Evolutionary conservation across 2,797 vertebrate species (phyloP), one percentile per base, ranked within the genome.

Genomic region (Mormyrops attenuatus): DNA sequence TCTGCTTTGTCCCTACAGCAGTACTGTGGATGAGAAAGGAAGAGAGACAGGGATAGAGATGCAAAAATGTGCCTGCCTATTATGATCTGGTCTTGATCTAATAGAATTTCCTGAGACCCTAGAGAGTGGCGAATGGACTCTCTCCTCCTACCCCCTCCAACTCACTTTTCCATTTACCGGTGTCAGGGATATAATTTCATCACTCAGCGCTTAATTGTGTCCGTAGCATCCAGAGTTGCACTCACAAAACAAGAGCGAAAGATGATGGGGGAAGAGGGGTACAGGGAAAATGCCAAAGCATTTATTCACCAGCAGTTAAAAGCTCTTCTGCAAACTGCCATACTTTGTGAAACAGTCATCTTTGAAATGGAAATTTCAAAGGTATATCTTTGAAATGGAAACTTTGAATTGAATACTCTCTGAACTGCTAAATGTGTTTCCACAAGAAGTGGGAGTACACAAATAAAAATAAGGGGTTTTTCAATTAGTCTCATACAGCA

Each of bases 291-390:
- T 89, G 95, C 96, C 95, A 95, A 94, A 94, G 95, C 95, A 95
- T 95, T 96, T 95, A 95, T 95, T 95, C 94, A 94, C 93, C 84
- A 90, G 92, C 94, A 95, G 95, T 95, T 95, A 95, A 95, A 89
- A 94, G 93, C 90, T 94, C 93, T 87, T 57, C 92, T 93, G 91
- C 90, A 92, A 92, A 73, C 90, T 90, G 34, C 90, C 89, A 90
- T 92, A 89, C 69, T 69, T 92, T 89, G 49, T 20, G 50, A n/a
- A 8, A 55, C 80, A 55, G 22, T 22, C n/a, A 15, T 5, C 57
- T 89, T 49, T 85, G 53, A n/a, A n/a, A n/a, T n/a, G n/a, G n/a
- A n/a, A n/a, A n/a, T n/a, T n/a, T n/a, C n/a, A n/a, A n/a, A n/a
- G 49, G 52, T 57, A 66, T 22, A 86, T 66, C 8, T 69, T 86